Evolutionary conservation across 1,140 invertebrate species (phyloP).

Genomic region (Saccostrea echinata): DNA sequence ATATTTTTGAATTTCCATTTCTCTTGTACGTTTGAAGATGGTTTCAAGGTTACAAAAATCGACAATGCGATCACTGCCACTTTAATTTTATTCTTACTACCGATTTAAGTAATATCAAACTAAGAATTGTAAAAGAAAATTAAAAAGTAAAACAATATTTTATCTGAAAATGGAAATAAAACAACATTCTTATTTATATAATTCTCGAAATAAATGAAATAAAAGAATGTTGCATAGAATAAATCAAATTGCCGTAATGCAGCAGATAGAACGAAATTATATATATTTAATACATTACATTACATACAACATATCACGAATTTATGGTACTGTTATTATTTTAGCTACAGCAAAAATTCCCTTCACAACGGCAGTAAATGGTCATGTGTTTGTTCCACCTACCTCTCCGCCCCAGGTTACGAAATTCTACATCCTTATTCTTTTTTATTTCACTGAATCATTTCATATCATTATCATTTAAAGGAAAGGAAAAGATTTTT

Average conservation of each 20-base stretch:
- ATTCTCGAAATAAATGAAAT: neutral
- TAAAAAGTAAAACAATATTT: too few relatives aligned
- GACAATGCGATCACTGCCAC: neutral
- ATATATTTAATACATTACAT: neutral
- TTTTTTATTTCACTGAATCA: neutral
- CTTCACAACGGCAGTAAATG: constrained; percentile 40
- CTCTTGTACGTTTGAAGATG: constrained; percentile 36
- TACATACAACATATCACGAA: neutral
- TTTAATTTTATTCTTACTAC: too few relatives aligned
- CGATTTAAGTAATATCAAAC: too few relatives aligned
- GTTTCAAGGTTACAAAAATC: neutral
- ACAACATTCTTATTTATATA: too few relatives aligned
- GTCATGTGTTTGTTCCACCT: constrained; percentile 32
- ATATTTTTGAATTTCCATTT: constrained; percentile 58
- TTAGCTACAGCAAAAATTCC: constrained; percentile 34
- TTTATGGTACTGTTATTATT: neutral
- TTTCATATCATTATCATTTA: neutral
- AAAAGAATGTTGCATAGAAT: neutral
- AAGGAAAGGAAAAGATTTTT: neutral
- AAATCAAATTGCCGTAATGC: neutral
- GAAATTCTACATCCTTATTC: neutral
- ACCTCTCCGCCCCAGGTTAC: constrained; percentile 31
- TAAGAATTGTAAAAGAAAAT: too few relatives aligned
- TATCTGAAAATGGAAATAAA: too few relatives aligned
- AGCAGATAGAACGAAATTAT: neutral